Evolutionary conservation across 2,797 vertebrate species (phyloP), one percentile per base, ranked within the genome.

Genomic region (Oreortyx pictus): DNA sequence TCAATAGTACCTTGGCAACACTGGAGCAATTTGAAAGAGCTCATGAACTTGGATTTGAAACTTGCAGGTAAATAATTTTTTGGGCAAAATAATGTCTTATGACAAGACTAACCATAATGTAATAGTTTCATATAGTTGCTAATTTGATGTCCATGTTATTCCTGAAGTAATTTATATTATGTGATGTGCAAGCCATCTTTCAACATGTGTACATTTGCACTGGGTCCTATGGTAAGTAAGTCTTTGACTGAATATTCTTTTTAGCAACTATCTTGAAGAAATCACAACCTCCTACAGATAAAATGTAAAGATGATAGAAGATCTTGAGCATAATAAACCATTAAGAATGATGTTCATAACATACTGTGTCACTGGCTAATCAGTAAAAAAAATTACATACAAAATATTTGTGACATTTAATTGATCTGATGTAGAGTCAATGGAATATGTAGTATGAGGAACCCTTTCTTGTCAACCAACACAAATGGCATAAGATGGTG

Each of bases 51-150:
- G 92, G 81, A 2, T 98, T 99, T 96, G 95, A 99, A 97, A 99
- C 98, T 29, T 99, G 99, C 99, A 99, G 99, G 99, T 99, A 89
- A 97, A 94, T 56, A 77, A 65, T 60, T 43, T 56, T 3, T 56
- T 57, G 62, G 37, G 37, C 56, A 77, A 81, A 29, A 35, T 20
- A 35, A 20, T 41, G 1, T 41, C 6, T 57, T 2, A 2, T 67
- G 16, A 65, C 20, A 75, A 77, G 7, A 47, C 33, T 25, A 43
- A 39, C 46, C 24, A 41, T 31, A 23, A 18, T 64, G 17, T 56
- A 23, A 41, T 61, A 86, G 50, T 47, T 82, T 75, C 14, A 44
- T 77, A 7, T 11, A 44, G 60, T 11, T 47, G 4, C 31, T 57
- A 50, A 72, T 66, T 65, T 57, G 23, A 47, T 65, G 60, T 3